Evolutionary conservation across 2,888 invertebrate species (phyloP), one percentile per base, ranked within the genome.

Genomic region (Napeogenes sylphis): DNA sequence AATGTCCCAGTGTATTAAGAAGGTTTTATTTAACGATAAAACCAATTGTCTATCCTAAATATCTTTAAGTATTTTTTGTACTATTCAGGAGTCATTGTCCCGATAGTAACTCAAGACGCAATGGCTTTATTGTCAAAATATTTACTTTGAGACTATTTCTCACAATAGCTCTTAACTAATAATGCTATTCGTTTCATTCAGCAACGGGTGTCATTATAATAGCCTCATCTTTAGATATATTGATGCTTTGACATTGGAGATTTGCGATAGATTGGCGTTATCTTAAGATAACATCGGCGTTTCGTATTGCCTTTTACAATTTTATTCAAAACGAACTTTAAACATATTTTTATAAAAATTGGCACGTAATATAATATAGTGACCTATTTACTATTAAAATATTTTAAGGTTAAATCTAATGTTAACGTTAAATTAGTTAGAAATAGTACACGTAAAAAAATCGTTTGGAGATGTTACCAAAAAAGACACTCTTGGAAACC

Each of bases 81-180:
- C 78, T 71, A 77, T 78, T 79, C 70, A 63, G 72, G 76, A 73
- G 68, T 70, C 82, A 83, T 85, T 85, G 84, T 85, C 80, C 79
- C 80, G 76, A 80, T 79, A 82, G 86, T 84, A 85, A 85, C 84
- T 86, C 81, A 85, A 88, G 85, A 86, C 81, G 83, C 84, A 83
- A 87, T 80, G 82, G 80, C 83, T 80, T 84, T 82, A 61, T 88
- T 88, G 89, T 90, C 90, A 90, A 78, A 90, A 90, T 89, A 90
- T 90, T 90, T 90, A 87, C 88, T 85, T 82, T 82, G 73, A 76
- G 69, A 73, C 78, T 69, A 71, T 72, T 73, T 76, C 69, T 62
- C 72, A 88, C 88, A 90, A 89, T 79, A 65, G 81, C 79, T 81
- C 80, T 85, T 81, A 81, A 80, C 78, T 82, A 85, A 84, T 87